These are phyloP conservation scores for Anolis carolinensis DNA, from an alignment of 2,113 vertebrate genomes.

Conservation along the genomic window DNA sequence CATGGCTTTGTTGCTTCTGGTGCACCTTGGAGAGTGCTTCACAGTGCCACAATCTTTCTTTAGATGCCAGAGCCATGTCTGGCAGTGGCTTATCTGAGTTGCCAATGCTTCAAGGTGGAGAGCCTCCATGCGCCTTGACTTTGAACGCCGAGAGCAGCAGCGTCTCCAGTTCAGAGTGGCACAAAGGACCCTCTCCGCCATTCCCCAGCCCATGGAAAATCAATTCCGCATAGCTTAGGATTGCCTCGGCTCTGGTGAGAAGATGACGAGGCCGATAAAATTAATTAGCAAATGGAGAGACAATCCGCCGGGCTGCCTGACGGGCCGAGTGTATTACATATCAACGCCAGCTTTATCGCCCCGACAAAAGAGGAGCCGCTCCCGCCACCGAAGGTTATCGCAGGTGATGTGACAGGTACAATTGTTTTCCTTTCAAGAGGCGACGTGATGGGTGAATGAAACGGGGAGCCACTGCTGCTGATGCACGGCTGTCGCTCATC, in stretches of 20 bases:
- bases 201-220: slow-evolving; percentile 52
- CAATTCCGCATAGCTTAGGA: slow-evolving; percentile 48
- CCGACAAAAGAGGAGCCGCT: slow-evolving; percentile 31
- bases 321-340: slow-evolving; percentile 16
- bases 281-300: slow-evolving; percentile 65
- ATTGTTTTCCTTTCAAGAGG: slow-evolving; percentile 45
- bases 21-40: background rate
- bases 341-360: slow-evolving; percentile 52
- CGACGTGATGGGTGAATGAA: slow-evolving; percentile 50
- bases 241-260: slow-evolving; percentile 40
- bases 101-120: background rate
- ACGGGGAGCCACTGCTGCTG: slow-evolving; percentile 7
- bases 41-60: background rate
- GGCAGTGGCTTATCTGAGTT: background rate
- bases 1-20: too few species aligned
- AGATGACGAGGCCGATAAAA: slow-evolving; percentile 67
- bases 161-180: slow-evolving; percentile 9
- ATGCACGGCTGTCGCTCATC: slow-evolving; percentile 55
- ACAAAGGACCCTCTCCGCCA: background rate
- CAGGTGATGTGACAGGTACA: slow-evolving; percentile 54
- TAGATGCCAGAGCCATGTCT: background rate
- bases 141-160: slow-evolving; percentile 20
- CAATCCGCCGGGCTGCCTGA: slow-evolving; percentile 7
- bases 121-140: background rate
- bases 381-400: slow-evolving; percentile 47